Percentiles rank a stretch among this genome's conserved stretches.
These are phyloP conservation scores for Crotalus horridus DNA, from an alignment of 2,113 vertebrate species.

Conservation along the genomic window DNA sequence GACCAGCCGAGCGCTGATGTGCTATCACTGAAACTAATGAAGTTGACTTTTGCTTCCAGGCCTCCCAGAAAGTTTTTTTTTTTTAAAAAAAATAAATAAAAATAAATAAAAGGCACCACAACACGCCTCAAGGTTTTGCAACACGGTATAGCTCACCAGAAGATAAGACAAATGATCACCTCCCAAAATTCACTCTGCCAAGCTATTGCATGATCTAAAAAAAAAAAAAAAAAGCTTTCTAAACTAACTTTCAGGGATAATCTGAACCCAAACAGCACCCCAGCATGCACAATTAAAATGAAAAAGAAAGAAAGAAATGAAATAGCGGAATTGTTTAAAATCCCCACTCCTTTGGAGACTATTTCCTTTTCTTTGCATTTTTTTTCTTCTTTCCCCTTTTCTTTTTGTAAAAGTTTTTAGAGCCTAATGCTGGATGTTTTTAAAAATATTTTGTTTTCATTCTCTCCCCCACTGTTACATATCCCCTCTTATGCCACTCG, in stretches of 20 bases:
- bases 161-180: constrained; percentile 66
- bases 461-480: neutral
- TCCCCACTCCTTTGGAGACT: constrained; percentile 29
- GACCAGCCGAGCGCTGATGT: constrained; percentile 72
- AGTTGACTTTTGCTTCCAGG: constrained; percentile 73
- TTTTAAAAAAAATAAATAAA: constrained; percentile 34
- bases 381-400: neutral
- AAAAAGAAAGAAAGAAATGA: neutral
- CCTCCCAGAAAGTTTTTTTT: constrained; percentile 57
- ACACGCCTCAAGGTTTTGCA: constrained; percentile 67
- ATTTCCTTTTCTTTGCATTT: constrained; percentile 7
- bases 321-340: neutral
- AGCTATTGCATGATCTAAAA: constrained; percentile 52
- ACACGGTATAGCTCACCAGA: constrained; percentile 58
- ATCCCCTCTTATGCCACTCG: constrained; percentile 27
- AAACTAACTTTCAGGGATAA: constrained; percentile 22
- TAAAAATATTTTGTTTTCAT: neutral
- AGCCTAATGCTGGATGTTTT: constrained; percentile 13
- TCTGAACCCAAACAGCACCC: constrained; percentile 9
- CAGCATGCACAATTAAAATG: constrained; percentile 36
- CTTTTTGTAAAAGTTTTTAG: neutral
- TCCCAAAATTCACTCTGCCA: constrained; percentile 60
- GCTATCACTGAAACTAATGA: constrained; percentile 83
- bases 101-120: constrained; percentile 52
- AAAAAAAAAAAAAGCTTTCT: constrained; percentile 25